Base-by-base conservation (phyloP, 2,797 vertebrate species). In the Lacerta agilis region DNA sequence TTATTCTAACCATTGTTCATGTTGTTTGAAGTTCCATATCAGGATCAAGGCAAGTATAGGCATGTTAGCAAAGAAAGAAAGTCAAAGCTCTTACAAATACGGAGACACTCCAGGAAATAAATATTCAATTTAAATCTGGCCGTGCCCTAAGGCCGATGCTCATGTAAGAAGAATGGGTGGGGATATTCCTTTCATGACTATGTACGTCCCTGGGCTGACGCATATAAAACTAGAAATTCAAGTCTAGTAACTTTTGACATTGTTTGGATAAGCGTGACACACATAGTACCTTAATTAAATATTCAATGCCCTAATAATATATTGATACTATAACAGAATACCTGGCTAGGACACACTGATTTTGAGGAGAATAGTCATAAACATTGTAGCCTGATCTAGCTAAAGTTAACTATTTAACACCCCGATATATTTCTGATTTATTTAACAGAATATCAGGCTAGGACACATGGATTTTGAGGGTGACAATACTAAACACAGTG, bases 181-280 rank as follows among this genome's bases (percentile, higher is more conserved):
- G 58, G n/a, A 8, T 75, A 45, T 67, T 71, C 36, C 45, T 86
- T 79, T 75, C 15, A 69, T 61, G 64, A 69, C 0, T 36, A 55
- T 71, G 43, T 23, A 2, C 8, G 10, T 13, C 8, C 36, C 36
- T 61, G 36, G 66, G 29, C 4, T 61, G 18, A 76, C 69, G 8
- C 15, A 33, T 33, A 29, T 88, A 72, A 78, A 61, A 84, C 87
- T 72, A 73, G 87, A 88, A 85, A 85, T 38, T 80, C 82, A 66
- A 25, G 87, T 33, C 33, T 29, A 76, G n/a, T 66, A 29, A 29
- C 5, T 3, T 75, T 36, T 78, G 38, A 78, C 66, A 41, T 80
- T 29, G 20, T 11, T 25, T 8, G 64, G 4, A 75, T 18, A 58
- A 49, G 23, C 20, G 5, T 18, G 15, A 17, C 29, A 64, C 8